phyloP scores from a whole-genome alignment of 2,888 invertebrate genomes.

The Mesorhabditis spiculigera region DNA sequence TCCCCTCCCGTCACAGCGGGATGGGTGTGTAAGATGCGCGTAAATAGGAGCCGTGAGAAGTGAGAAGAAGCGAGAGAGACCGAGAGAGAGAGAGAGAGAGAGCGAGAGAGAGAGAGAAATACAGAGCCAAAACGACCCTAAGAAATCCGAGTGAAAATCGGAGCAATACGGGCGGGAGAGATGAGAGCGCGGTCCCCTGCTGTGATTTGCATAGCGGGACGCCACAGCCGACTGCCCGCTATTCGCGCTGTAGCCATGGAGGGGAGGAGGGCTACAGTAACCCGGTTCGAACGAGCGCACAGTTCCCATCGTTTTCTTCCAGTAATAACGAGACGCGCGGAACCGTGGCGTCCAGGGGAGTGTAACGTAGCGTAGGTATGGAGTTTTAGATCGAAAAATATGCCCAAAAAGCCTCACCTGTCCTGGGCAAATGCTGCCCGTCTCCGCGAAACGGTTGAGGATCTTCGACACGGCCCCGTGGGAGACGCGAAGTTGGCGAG shows the following conservation, averaged over 20 bases:
- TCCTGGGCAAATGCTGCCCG: conserved; percentile 53
- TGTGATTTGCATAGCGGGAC: conserved; percentile 3
- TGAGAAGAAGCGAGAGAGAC: background rate
- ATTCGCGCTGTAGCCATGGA: no score
- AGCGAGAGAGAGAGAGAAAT: no score
- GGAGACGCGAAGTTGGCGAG: conserved; percentile 87
- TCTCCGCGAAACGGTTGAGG: conserved; percentile 74
- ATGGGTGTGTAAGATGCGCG: conserved; percentile 3
- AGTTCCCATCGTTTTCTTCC: no score
- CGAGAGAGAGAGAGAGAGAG: no score
- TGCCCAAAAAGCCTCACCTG: conserved; percentile 36
- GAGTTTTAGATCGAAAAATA: background rate
- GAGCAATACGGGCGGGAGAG: background rate
- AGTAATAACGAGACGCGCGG: no score
- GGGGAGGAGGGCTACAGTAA: no score
- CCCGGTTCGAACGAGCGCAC: no score
- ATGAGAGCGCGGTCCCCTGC: background rate
- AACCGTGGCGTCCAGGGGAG: no score
- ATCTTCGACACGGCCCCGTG: conserved; percentile 98
- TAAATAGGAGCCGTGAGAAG: background rate
- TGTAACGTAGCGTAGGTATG: background rate
- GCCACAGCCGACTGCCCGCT: background rate
- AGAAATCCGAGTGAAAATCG: background rate
- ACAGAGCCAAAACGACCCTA: no score
- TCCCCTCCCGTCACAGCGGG: background rate